Base-by-base conservation (phyloP, 2,797 vertebrate species). In the Alcedo quadribrachys region DNA sequence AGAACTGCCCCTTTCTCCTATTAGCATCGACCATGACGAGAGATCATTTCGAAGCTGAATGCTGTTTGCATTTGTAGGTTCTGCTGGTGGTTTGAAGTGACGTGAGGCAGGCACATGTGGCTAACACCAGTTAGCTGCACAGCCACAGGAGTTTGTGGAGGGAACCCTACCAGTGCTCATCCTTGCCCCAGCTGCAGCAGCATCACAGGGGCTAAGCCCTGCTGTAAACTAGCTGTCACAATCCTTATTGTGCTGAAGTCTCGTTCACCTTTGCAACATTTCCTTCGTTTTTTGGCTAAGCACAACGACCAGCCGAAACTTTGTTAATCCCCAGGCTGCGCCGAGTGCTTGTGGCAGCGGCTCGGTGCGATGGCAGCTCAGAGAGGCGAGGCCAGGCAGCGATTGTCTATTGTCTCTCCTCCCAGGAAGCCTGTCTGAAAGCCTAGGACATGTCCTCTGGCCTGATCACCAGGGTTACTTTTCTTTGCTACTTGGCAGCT, bases 401-500 rank as follows among this genome's bases (percentile, higher is more conserved):
- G 11, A 30, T 53, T 5, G 40, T 32, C 13, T 70, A 7, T 17
- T 81, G 69, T 22, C 43, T 42, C n/a, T 88, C 61, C 73, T 92
- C 79, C 81, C 57, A 75, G 86, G 77, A 85, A 87, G 33, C 78
- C 78, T 68, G 15, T 55, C 58, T 79, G 70, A 66, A 92, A 81
- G 51, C 62, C 2, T 17, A 61, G 42, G 74, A 88, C 55, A 14
- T 85, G 60, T 92, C 91, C 95, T 85, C 71, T 83, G 84, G 85
- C 92, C 90, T 37, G 25, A 80, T 92, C 93, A 61, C 77, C 69
- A 21, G 58, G 62, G 69, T 27, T 92, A 80, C 86, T 92, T 94
- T 95, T 81, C 79, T 89, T 66, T 85, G 75, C 89, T 88, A 51
- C 80, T 94, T 87, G 79, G 84, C 94, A 95, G 90, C 89, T 91